Base-by-base conservation (phyloP, 1,140 invertebrate species). In the Diprion similis region DNA sequence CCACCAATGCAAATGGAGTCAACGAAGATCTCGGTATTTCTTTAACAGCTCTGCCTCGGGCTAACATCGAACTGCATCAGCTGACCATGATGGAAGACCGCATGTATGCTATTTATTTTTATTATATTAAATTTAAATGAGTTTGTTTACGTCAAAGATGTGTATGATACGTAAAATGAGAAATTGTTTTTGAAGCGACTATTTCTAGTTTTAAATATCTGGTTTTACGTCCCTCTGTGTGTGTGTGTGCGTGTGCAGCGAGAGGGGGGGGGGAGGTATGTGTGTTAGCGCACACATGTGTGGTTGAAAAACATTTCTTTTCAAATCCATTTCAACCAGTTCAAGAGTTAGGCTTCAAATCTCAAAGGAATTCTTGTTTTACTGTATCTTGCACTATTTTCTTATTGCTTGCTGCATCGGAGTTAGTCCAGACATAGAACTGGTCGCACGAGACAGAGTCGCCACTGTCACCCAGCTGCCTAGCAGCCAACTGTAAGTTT, bases 41-140 rank as follows among this genome's bases (percentile, higher is more conserved):
- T 72, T 66, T 79, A 68, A 79, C 75, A 74, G 79, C 79, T 65
- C 73, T 82, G 75, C 76, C 80, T 77, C 77, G 74, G 71, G 78
- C 79, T 76, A 81, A 68, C 72, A 76, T 78, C 66, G 77, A 83
- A 71, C 69, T 78, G 64, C 74, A 78, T 72, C 78, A 82, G 15
- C 71, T 76, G 48, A 70, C 73, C 46, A 80, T 80, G 76, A 84
- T 82, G 80, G 85, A 89, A 82, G 82, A 87, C 81, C 84, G 84
- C 84, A 88, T 88, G 86, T 88, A 88, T 73, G 86, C 85, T 86
- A 79, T 78, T 70, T 59, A 47, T 70, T 75, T 68, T 79, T 83
- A 68, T 72, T 83, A 81, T 68, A 37, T 37, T 37, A 37, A 1
- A 37, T 37, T 37, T 37, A 37, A 37, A 37, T 37, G 24, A 37